Conservation (phyloP, 2,113 vertebrate genomes). For the Columba livia region DNA sequence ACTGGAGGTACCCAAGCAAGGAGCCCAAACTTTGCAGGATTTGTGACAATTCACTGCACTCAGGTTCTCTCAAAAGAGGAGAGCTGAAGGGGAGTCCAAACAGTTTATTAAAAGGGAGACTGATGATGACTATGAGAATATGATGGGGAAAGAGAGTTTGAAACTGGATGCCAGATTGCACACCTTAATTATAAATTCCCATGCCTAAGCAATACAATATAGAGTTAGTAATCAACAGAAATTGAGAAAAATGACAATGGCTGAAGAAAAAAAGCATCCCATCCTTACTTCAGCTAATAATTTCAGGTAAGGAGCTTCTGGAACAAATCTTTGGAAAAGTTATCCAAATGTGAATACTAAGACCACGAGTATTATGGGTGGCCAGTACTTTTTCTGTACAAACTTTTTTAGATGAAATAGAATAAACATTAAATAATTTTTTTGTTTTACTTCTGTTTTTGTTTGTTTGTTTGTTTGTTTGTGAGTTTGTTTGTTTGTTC, state of each 20-base stretch:
- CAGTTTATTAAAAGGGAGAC: not conserved
- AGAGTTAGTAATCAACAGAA: not conserved
- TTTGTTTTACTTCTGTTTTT: not conserved
- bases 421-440: not conserved
- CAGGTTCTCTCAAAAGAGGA: not conserved
- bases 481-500: not conserved
- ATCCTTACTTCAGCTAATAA: not conserved
- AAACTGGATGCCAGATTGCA: not conserved
- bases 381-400: not conserved
- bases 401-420: not conserved
- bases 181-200: not conserved
- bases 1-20: not conserved
- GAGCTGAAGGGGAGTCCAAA: not conserved
- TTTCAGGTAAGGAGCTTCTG: not conserved
- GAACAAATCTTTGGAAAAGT: not conserved
- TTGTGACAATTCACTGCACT: slow-evolving; percentile 12
- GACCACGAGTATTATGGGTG: not conserved
- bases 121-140: not conserved
- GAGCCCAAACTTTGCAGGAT: slow-evolving; percentile 2
- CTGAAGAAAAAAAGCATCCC: not conserved
- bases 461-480: not conserved
- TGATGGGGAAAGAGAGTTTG: not conserved
- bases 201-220: not conserved
- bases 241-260: not conserved
- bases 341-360: not conserved